phyloP scores from a whole-genome alignment of 1,140 invertebrate species.

The Melipona quadrifasciata region DNA sequence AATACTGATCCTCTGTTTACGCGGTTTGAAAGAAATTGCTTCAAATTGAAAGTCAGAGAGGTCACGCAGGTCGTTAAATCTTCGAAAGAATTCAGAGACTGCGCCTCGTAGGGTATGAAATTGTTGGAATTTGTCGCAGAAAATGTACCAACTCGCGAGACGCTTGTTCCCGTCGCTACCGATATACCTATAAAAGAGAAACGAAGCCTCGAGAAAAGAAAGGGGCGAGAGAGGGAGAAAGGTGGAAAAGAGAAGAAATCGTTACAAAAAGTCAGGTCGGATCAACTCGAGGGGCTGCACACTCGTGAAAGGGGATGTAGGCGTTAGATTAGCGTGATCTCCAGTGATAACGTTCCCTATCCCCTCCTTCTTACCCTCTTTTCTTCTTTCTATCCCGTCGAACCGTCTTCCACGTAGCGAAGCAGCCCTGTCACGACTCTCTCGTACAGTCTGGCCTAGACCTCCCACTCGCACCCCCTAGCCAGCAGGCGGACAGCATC shows the following conservation, averaged over 20 bases:
- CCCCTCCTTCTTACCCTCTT: conserved; percentile 18
- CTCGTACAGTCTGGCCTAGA: conserved; percentile 18
- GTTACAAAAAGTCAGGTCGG: conserved; percentile 78
- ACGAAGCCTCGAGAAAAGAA: conserved; percentile 29
- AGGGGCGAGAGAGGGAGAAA: neutral
- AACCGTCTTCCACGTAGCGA: conserved; percentile 57
- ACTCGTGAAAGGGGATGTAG: conserved; percentile 70
- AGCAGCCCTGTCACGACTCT: conserved; percentile 43
- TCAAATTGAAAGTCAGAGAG: too few species aligned
- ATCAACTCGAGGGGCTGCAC: conserved; percentile 69
- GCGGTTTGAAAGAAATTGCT: too few species aligned
- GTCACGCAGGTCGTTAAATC: too few species aligned
- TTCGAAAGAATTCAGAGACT: too few species aligned
- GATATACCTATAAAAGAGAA: conserved; percentile 1
- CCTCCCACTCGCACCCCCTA: neutral
- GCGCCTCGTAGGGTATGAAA: too few species aligned
- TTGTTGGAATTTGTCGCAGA: too few species aligned
- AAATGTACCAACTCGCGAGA: neutral
- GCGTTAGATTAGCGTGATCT: conserved; percentile 81
- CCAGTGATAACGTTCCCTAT: conserved; percentile 76
- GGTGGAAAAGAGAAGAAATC: conserved; percentile 72
- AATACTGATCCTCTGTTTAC: too few species aligned
- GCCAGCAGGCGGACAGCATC: conserved; percentile 53
- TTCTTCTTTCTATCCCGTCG: neutral
- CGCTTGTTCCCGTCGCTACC: neutral